Conservation (phyloP, 2,888 invertebrate species). For the Balanococcus diminutus region DNA sequence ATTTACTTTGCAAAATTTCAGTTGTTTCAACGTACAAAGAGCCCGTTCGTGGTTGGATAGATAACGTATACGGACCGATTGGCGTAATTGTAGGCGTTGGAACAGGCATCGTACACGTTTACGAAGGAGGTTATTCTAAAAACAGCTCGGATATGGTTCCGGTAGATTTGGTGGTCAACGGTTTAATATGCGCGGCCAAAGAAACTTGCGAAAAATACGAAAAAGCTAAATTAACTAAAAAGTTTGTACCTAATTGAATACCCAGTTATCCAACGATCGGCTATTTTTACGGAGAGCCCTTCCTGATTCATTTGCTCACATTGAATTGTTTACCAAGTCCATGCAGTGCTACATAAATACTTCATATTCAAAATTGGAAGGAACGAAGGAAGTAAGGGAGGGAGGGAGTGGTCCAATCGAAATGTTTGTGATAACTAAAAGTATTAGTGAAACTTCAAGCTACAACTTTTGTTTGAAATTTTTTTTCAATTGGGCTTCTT, state of each 20-base stretch:
- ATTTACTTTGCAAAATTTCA: conserved; percentile 60
- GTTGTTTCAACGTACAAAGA: conserved; percentile 72
- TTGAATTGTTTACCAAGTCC: too few species aligned
- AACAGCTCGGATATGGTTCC: conserved; percentile 80
- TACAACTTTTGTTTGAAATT: too few species aligned
- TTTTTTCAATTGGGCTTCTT: too few species aligned
- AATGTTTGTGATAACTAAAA: too few species aligned
- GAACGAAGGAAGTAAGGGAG: too few species aligned
- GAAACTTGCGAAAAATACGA: conserved; percentile 63
- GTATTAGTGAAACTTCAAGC: too few species aligned
- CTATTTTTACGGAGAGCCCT: too few species aligned
- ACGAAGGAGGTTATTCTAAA: conserved; percentile 64
- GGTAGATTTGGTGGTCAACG: conserved; percentile 82
- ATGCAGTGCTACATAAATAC: too few species aligned
- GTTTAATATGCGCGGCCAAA: conserved; percentile 78
- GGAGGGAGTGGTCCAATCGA: too few species aligned
- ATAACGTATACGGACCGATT: conserved; percentile 79
- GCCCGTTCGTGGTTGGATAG: conserved; percentile 84
- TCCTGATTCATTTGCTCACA: too few species aligned
- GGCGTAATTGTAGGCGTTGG: conserved; percentile 69
- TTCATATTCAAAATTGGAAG: too few species aligned
- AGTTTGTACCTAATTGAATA: conserved; percentile 57
- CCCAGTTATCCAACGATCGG: not conserved
- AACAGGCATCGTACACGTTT: conserved; percentile 74
- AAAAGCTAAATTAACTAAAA: conserved; percentile 60